Conservation (phyloP, 2,113 vertebrate species). For the Myotis davidii region DNA sequence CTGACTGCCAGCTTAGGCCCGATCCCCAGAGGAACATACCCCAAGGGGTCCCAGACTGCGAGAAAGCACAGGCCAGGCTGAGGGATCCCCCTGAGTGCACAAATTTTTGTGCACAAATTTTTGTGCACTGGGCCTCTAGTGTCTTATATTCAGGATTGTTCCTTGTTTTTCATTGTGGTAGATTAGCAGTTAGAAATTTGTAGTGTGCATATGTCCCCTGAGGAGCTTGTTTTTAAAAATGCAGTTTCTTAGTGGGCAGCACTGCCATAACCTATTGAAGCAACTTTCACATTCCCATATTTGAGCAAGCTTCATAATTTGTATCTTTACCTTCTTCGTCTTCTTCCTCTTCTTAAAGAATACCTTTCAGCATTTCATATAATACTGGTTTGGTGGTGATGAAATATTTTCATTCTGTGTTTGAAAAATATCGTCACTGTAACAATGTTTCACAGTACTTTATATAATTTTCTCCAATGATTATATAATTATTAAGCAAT, state of each 20-base stretch:
- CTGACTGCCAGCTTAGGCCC: too few species aligned
- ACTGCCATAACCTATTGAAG: neutral
- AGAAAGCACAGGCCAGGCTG: too few species aligned
- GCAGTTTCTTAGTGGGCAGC: neutral
- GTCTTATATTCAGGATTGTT: neutral
- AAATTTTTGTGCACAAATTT: too few species aligned
- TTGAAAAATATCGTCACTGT: neutral
- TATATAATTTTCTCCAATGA: neutral
- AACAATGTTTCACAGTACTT: neutral
- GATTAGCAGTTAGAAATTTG: neutral
- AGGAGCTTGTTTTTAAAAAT: neutral
- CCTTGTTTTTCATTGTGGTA: neutral
- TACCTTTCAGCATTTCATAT: too few species aligned
- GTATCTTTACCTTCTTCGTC: too few species aligned
- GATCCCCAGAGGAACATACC: too few species aligned
- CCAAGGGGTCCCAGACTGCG: too few species aligned
- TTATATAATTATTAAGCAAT: neutral
- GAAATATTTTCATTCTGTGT: slow-evolving; percentile 16
- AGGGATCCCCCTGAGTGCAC: too few species aligned
- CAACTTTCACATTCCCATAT: neutral
- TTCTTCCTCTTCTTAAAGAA: too few species aligned
- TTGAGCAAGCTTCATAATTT: neutral
- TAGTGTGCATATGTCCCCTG: neutral
- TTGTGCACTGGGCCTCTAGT: too few species aligned
- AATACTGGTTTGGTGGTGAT: too few species aligned